Base-by-base conservation (phyloP, 2,797 vertebrate species). In the Myotis pilosus region DNA sequence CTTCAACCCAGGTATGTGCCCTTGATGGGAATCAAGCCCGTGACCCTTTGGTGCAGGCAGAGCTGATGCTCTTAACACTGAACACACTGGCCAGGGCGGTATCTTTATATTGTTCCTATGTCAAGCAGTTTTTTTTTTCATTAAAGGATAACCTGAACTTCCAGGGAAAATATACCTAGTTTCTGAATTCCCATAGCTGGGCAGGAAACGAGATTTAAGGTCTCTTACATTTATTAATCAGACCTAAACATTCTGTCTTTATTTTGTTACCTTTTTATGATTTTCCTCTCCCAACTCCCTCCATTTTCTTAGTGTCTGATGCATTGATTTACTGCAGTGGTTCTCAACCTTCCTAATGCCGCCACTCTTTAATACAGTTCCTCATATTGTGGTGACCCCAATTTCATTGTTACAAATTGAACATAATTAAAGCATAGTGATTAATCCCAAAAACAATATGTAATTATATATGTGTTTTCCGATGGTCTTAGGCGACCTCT, bases 301-400 rank as follows among this genome's bases (percentile, higher is more conserved):
- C 28, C 2, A 33, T 38, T 76, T 93, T 84, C 53, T 89, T 16
- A 41, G 17, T 86, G 12, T 53, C 33, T 88, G 25, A 6, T 82
- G 30, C 15, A 20, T 96, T 84, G 78, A 91, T 89, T 95, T 89
- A 55, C 64, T 87, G 36, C 41, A 44, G 41, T 44, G 41, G 9
- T 44, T 44, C 41, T 44, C 41, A 44, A 10, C 41, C 41, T 44
- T 10, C 41, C 41, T 44, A 44, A 44, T 44, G 41, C 9, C 2
- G 41, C 41, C 2, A 11, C 41, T 9, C 41, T 44, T 44, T 44
- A 44, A 44, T 44, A 44, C 41, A 44, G 41, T 44, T 44, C 9
- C 41, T 44, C 41, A 44, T 44, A 9, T 44, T 44, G 41, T 44
- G 41, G 41, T 44, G 41, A 44, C 41, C 41, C 41, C 41, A 44